A percentile compares a stretch with the other conserved stretches of the same genome.
These are phyloP conservation scores for Sphaerophoria rueppellii DNA, from an alignment of 2,888 invertebrate species.

Conservation along the genomic window DNA sequence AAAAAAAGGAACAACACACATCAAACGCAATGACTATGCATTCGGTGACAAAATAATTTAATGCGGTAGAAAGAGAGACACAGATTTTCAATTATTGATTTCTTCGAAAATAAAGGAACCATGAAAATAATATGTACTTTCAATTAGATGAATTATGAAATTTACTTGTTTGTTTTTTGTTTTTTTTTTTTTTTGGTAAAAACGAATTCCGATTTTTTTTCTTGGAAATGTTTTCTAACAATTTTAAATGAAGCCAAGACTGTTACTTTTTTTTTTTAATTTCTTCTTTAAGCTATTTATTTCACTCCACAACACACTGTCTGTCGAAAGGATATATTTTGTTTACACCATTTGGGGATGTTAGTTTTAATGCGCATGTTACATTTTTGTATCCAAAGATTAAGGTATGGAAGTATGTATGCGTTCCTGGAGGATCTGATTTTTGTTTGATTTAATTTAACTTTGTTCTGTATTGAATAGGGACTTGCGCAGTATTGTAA, in stretches of 20 bases:
- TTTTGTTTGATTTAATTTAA: background rate
- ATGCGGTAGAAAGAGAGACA: conserved; percentile 11
- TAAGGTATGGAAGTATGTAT: background rate
- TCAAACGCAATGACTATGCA: conserved; percentile 36
- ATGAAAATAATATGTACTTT: background rate
- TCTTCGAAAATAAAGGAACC: background rate
- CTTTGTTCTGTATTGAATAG: background rate
- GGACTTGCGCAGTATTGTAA: conserved; percentile 1
- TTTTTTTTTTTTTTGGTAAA: background rate
- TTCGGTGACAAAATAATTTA: conserved; percentile 31
- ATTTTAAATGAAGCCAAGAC: background rate
- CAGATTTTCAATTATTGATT: conserved; percentile 18
- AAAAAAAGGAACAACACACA: conserved; percentile 5
- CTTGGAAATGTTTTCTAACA: background rate
- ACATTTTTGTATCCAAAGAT: background rate
- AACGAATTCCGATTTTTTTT: background rate
- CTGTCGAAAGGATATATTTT: conserved; percentile 2
- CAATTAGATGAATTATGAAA: background rate
- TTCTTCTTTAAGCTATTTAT: no score
- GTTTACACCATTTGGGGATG: conserved; percentile 19
- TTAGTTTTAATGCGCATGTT: conserved; percentile 9
- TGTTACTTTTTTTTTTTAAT: no score
- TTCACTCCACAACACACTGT: background rate
- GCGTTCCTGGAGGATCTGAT: background rate
- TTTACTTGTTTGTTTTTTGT: background rate